phyloP scores from a whole-genome alignment of 2,888 invertebrate genomes.

The Rhopalosiphum nymphaeae region DNA sequence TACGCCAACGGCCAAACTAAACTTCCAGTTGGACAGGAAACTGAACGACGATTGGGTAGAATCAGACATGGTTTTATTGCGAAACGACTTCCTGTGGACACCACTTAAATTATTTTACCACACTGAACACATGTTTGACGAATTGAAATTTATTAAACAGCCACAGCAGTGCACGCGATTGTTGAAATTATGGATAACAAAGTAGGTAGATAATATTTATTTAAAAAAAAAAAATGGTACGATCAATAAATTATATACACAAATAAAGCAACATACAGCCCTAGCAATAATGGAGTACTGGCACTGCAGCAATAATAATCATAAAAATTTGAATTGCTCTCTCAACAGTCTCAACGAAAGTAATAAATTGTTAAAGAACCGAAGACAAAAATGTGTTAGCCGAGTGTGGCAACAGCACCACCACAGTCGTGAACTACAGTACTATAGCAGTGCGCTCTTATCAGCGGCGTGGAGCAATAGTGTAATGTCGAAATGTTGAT shows the following conservation, averaged over 20 bases:
- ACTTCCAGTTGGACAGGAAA: slow-evolving; percentile 50
- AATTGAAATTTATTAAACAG: neutral
- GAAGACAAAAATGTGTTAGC: neutral
- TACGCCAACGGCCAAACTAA: slow-evolving; percentile 47
- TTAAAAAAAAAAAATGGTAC: neutral
- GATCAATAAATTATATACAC: neutral
- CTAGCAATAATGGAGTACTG: neutral
- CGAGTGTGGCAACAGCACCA: neutral
- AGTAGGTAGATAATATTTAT: neutral
- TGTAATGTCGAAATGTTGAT: neutral
- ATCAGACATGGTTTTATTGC: slow-evolving; percentile 28
- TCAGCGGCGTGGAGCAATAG: slow-evolving; percentile 6
- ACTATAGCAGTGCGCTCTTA: neutral
- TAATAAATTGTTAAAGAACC: neutral
- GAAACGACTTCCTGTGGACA: neutral
- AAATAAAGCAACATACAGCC: neutral
- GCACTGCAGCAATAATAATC: neutral
- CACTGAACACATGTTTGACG: slow-evolving; percentile 18
- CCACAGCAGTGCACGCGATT: neutral
- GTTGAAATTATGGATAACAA: neutral
- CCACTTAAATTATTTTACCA: neutral
- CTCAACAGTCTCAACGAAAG: neutral
- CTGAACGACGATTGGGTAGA: slow-evolving; percentile 25
- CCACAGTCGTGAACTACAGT: neutral
- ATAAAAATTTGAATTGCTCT: neutral